Evolutionary conservation across 2,797 vertebrate genomes (phyloP).

Genomic region (Chromis chromis): DNA sequence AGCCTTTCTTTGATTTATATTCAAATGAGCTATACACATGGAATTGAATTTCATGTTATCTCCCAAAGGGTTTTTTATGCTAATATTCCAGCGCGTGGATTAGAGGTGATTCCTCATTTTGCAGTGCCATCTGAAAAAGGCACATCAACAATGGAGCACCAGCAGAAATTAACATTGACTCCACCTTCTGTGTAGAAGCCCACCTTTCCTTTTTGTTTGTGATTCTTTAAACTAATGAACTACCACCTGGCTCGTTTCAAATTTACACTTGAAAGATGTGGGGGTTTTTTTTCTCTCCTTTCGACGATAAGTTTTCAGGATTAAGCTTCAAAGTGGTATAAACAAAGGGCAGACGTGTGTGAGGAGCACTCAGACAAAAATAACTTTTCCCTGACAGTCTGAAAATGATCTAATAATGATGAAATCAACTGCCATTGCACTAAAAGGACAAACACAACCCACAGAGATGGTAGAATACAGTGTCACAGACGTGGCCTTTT

Average conservation of each 20-base stretch:
- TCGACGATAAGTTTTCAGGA: constrained; percentile 18
- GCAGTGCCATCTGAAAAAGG: constrained; percentile 18
- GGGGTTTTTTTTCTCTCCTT: neutral
- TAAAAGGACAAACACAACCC: neutral
- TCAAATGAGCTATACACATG: constrained; percentile 61
- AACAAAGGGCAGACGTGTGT: constrained; percentile 2
- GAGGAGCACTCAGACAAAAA: neutral
- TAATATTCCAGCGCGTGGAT: constrained; percentile 51
- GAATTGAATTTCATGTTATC: constrained; percentile 68
- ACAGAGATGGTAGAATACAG: neutral
- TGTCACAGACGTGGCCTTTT: neutral
- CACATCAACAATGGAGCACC: constrained; percentile 38
- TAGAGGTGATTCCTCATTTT: constrained; percentile 54
- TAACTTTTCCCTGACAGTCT: neutral
- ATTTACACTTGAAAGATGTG: constrained; percentile 66
- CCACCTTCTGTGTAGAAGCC: constrained; percentile 17
- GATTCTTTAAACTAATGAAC: constrained; percentile 51
- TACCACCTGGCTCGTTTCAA: constrained; percentile 55
- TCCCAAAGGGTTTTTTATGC: constrained; percentile 47
- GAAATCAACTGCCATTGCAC: neutral
- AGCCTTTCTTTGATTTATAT: constrained; percentile 67
- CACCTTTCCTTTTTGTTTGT: constrained; percentile 17
- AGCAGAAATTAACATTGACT: constrained; percentile 38
- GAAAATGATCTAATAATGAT: neutral
- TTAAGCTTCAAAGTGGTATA: constrained; percentile 6